Percentiles rank a stretch among this genome's conserved stretches.
phyloP scores from a whole-genome alignment of 2,797 vertebrate genomes.

The Sphenopsis melanotis region DNA sequence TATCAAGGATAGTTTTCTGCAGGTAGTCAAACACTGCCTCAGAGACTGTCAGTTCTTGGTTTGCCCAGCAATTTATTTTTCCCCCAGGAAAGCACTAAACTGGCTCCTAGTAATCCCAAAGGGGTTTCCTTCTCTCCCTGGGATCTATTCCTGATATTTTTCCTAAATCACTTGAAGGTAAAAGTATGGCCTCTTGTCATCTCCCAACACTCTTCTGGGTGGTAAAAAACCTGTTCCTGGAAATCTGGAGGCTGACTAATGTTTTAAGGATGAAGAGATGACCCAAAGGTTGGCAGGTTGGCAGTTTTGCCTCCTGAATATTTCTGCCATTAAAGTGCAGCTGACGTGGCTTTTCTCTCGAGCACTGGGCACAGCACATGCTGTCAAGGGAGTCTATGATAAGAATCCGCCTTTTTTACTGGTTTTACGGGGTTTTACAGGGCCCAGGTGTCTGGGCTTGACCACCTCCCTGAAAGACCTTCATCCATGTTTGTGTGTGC shows the following conservation, averaged over 20 bases:
- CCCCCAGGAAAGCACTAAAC: not conserved
- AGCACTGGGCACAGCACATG: not conserved
- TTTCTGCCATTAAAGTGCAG: not conserved
- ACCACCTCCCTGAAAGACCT: not conserved
- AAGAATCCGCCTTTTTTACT: not conserved
- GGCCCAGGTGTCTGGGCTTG: not conserved
- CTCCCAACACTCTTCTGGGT: not conserved
- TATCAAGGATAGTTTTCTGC: not conserved
- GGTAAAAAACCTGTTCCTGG: fast-evolving
- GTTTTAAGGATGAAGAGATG: not conserved
- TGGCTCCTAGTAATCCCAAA: not conserved
- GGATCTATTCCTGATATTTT: not conserved
- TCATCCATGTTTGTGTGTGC: fast-evolving
- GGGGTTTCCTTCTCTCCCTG: not conserved
- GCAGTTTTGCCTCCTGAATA: not conserved
- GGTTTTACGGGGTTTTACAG: not conserved
- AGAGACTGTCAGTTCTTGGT: not conserved
- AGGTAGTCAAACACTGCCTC: not conserved
- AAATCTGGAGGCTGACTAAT: not conserved
- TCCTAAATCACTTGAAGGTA: not conserved
- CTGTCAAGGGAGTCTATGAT: not conserved
- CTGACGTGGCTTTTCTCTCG: fast-evolving
- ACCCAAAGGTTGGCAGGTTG: not conserved
- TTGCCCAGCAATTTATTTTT: not conserved
- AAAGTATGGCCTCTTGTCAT: not conserved